Evolutionary conservation across 2,797 vertebrate genomes (phyloP), one percentile per base, ranked within the genome.

Genomic region (Leptodactylus fallax): DNA sequence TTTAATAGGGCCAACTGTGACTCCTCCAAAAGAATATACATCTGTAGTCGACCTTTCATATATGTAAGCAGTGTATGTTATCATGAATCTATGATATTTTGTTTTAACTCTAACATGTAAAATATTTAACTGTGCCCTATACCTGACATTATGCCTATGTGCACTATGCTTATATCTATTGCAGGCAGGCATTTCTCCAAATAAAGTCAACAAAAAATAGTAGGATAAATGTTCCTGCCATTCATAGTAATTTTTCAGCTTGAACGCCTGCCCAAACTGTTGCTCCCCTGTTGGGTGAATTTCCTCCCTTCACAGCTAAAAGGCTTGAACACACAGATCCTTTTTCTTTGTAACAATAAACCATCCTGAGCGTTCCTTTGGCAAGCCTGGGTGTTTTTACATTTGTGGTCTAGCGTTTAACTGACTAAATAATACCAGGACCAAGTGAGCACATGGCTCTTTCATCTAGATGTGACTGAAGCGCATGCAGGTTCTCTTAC

Each of bases 311-410:
- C 51, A 49, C 61, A 86, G 76, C 85, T 86, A 55, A 67, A 67
- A 45, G 60, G 47, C 74, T 67, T 65, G 60, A 36, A 78, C 49
- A 55, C 25, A 86, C 61, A 86, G 56, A 79, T 86, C 85, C 45
- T 67, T 56, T 77, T 85, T 69, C 76, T 79, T 69, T 86, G 74
- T 86, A 79, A 55, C 61, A 86, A 55, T 79, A 86, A 79, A 67
- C 61, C 49, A 79, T 53, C 60, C 60, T 67, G 60, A 79, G 72
- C 81, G 10, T 55, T 86, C 49, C 63, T 58, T 58, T 71, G 65
- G 81, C 65, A 86, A 65, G 61, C 27, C n/a, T 58, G 27, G 21
- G 17, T 78, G 58, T 79, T 86, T 67, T 65, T 79, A 23, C 84
- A 79, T 69, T 51, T 67, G 47, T 79, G 71, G 56, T 78, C n/a